Evolutionary conservation across 1,140 invertebrate species (phyloP).

Genomic region (Lasioglossum baleicum): DNA sequence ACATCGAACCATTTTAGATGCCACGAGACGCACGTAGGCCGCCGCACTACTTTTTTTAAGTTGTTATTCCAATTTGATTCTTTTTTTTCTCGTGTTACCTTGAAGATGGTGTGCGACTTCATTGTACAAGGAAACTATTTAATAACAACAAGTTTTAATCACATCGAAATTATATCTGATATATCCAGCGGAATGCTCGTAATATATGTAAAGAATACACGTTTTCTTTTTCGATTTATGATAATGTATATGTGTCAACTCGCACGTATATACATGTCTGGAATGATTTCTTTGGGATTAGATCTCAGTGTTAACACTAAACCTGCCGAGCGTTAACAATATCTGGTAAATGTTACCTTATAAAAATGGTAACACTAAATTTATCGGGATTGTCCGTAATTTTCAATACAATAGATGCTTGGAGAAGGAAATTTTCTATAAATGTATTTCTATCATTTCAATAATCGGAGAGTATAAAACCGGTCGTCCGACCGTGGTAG

Average conservation of each 20-base stretch:
- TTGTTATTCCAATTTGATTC: slow-evolving; percentile 60
- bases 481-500: too few relatives aligned
- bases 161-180: slow-evolving; percentile 27
- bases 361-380: too few relatives aligned
- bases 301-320: not conserved
- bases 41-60: slow-evolving; percentile 57
- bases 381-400: too few relatives aligned
- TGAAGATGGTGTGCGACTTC: slow-evolving; percentile 58
- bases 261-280: slow-evolving; percentile 33
- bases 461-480: too few relatives aligned
- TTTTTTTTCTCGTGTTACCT: slow-evolving; percentile 25
- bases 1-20: slow-evolving; percentile 43
- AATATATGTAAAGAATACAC: slow-evolving; percentile 40
- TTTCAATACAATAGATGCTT: too few relatives aligned
- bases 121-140: slow-evolving; percentile 29
- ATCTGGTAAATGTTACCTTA: too few relatives aligned
- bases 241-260: not conserved
- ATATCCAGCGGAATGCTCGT: slow-evolving; percentile 26
- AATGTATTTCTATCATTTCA: too few relatives aligned
- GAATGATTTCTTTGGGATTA: slow-evolving; percentile 42
- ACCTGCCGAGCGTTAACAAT: too few relatives aligned
- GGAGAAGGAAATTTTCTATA: too few relatives aligned
- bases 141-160: slow-evolving; percentile 32
- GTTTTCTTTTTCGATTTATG: not conserved
- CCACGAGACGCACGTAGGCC: slow-evolving; percentile 59